Evolutionary conservation across 2,888 invertebrate species (phyloP).

Genomic region (Dryobota labecula): DNA sequence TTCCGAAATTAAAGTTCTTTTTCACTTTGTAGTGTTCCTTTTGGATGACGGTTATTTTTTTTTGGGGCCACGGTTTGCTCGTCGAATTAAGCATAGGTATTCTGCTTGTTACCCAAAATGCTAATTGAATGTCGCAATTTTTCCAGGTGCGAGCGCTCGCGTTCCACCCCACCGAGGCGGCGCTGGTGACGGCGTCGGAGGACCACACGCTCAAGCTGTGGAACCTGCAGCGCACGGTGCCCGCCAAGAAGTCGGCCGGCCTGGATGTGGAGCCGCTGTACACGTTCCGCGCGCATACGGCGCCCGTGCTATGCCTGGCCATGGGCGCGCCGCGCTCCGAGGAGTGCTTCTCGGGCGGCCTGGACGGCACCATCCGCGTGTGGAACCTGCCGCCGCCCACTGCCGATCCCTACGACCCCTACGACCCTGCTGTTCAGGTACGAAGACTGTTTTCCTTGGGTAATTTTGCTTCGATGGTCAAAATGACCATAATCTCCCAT

Average conservation of each 20-base stretch:
- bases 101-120: neutral
- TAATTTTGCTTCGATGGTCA: neutral
- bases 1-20: neutral
- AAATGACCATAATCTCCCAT: neutral
- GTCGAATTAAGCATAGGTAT: neutral
- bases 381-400: conserved; percentile 99
- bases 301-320: conserved; percentile 98
- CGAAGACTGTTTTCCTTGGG: neutral
- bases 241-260: conserved; percentile 98
- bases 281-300: conserved; percentile 99
- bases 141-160: conserved; percentile 95
- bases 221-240: conserved; percentile 99
- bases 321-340: conserved; percentile 98
- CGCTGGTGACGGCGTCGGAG: conserved; percentile 99
- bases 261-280: conserved; percentile 99
- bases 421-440: conserved; percentile 97
- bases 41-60: neutral
- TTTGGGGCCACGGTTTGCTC: neutral
- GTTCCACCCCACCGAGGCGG: conserved; percentile 98
- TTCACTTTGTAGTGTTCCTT: neutral
- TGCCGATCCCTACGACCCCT: conserved; percentile 99
- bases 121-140: conserved; percentile 7
- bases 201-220: conserved; percentile 99
- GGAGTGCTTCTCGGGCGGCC: conserved; percentile 98
- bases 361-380: conserved; percentile 98